Conservation (phyloP, 2,888 invertebrate species). For the Parnassius glacialis region DNA sequence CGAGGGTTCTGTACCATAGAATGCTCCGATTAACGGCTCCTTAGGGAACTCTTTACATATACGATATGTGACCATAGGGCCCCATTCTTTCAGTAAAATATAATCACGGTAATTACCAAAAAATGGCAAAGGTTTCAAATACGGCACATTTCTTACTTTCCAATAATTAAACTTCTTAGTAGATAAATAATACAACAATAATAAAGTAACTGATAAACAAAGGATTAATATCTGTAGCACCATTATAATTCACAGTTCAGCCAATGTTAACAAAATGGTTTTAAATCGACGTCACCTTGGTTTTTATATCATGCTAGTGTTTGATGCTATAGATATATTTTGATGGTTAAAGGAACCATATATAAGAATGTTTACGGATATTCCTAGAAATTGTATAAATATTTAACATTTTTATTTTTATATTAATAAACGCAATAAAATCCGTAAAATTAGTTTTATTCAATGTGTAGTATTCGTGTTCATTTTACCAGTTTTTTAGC, state of each 20-base stretch:
- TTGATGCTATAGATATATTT: no score
- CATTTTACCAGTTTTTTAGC: no score
- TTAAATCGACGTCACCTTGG: neutral
- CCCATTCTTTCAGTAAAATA: conserved; percentile 43
- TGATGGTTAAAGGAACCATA: no score
- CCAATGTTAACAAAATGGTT: neutral
- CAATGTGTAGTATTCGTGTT: no score
- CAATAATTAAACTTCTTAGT: conserved; percentile 48
- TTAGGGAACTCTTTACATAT: conserved; percentile 49
- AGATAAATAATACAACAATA: conserved; percentile 33
- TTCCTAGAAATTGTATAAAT: no score
- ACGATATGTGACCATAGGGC: conserved; percentile 37
- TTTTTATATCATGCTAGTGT: neutral
- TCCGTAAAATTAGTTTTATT: no score
- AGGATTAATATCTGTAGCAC: neutral
- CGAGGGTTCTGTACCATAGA: conserved; percentile 55
- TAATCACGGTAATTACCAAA: conserved; percentile 54
- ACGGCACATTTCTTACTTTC: conserved; percentile 48
- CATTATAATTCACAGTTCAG: conserved; percentile 3
- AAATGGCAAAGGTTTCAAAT: conserved; percentile 42
- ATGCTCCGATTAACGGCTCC: conserved; percentile 54
- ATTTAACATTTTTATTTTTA: no score
- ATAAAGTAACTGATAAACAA: conserved; percentile 1
- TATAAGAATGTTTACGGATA: no score
- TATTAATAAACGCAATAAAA: no score